Conservation (phyloP, 2,888 invertebrate species). For the Therioaphis trifolii region DNA sequence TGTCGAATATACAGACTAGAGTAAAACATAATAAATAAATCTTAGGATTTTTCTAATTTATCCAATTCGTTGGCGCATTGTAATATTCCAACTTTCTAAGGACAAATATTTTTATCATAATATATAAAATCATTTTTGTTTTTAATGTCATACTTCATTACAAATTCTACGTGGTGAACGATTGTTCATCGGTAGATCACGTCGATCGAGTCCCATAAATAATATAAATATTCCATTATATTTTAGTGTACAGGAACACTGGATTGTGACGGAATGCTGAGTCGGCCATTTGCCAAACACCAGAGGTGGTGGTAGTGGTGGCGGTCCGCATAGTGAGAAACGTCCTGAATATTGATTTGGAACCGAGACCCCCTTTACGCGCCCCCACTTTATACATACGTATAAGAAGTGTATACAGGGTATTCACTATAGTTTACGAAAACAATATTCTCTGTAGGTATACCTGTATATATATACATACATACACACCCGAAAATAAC, state of each 20-base stretch:
- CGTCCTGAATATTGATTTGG: constrained; percentile 60
- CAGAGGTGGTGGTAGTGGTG: constrained; percentile 13
- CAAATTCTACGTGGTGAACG: constrained; percentile 37
- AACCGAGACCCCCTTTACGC: constrained; percentile 8
- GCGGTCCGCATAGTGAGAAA: constrained; percentile 33
- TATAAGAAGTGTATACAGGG: constrained; percentile 40
- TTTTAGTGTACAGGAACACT: constrained; percentile 38
- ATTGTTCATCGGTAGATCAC: constrained; percentile 58
- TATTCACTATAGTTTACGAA: neutral
- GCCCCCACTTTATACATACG: constrained; percentile 41
- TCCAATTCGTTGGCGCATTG: neutral
- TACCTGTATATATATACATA: neutral
- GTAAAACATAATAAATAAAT: no score
- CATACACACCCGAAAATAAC: neutral
- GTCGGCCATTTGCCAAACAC: constrained; percentile 61
- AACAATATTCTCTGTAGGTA: neutral
- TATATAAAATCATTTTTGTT: constrained; percentile 20
- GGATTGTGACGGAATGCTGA: constrained; percentile 60
- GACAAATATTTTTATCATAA: constrained; percentile 1
- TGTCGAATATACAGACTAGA: no score
- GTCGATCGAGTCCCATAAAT: constrained; percentile 56
- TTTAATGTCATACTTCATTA: constrained; percentile 48
- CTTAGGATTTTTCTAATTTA: neutral
- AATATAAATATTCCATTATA: constrained; percentile 58
- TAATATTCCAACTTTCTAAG: neutral